These are phyloP conservation scores for Alca torda DNA, from an alignment of 2,797 vertebrate species.

Conservation along the genomic window DNA sequence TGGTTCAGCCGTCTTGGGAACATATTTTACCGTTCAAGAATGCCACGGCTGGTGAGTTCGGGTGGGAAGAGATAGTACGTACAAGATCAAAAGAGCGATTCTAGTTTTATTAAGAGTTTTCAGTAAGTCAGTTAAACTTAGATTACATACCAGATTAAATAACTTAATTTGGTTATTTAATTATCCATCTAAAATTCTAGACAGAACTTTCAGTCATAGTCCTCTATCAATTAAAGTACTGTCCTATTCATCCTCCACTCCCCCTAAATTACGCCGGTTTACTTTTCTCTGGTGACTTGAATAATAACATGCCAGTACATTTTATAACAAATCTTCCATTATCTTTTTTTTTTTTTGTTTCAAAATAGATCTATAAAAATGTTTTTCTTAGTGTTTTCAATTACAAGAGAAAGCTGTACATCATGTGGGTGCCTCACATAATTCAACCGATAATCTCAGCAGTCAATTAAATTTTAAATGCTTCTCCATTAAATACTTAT, in stretches of 20 bases:
- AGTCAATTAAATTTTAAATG: conserved; percentile 56
- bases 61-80: neutral
- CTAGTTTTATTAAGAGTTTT: neutral
- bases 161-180: neutral
- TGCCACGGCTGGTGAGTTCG: neutral
- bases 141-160: neutral
- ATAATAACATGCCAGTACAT: neutral
- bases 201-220: neutral
- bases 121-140: neutral
- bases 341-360: neutral
- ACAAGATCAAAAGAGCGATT: neutral
- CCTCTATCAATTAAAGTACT: neutral
- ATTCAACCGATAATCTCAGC: conserved; percentile 36
- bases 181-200: neutral
- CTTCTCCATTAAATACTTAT: conserved; percentile 51
- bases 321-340: neutral
- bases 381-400: neutral
- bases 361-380: neutral
- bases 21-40: accelerated
- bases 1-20: accelerated
- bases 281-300: neutral
- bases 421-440: neutral
- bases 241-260: neutral
- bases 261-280: neutral
- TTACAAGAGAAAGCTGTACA: conserved; percentile 4